phyloP scores from a whole-genome alignment of 2,888 invertebrate genomes.

The Augochlorella aurata region DNA sequence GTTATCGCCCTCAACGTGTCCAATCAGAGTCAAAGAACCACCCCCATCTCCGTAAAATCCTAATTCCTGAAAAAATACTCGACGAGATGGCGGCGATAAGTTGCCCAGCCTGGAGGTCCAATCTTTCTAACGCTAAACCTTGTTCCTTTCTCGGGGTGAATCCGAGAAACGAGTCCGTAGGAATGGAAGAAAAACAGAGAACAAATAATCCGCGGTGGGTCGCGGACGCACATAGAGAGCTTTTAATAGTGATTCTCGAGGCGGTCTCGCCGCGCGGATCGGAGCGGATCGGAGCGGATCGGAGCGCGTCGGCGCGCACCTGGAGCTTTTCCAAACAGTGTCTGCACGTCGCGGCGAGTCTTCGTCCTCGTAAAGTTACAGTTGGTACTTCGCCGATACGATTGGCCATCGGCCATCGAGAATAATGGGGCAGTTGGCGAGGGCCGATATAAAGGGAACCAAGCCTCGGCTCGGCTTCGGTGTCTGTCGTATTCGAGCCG shows the following conservation, averaged over 20 bases:
- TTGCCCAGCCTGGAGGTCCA: neutral
- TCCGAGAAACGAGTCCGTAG: neutral
- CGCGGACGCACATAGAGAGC: too few relatives aligned
- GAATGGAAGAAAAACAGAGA: slow-evolving; percentile 5
- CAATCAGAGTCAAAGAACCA: too few relatives aligned
- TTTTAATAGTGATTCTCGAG: neutral
- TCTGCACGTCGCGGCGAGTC: slow-evolving; percentile 44
- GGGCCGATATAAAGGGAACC: slow-evolving; percentile 75
- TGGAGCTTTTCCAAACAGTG: slow-evolving; percentile 59
- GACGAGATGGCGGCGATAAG: neutral
- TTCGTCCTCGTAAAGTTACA: slow-evolving; percentile 71
- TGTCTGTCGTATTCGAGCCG: slow-evolving; percentile 74
- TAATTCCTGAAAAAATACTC: too few relatives aligned
- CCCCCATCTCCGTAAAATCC: too few relatives aligned
- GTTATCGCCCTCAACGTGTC: too few relatives aligned
- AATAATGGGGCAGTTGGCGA: slow-evolving; percentile 79
- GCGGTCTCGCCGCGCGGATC: neutral
- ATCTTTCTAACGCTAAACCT: neutral
- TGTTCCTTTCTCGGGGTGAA: neutral
- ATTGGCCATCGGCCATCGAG: slow-evolving; percentile 78
- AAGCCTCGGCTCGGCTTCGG: slow-evolving; percentile 52
- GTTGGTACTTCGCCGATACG: slow-evolving; percentile 76
- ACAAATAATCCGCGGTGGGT: neutral
- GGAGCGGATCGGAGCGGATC: neutral
- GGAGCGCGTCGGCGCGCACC: slow-evolving; percentile 21